A percentile compares a stretch with the other conserved stretches of the same genome.
Conservation (phyloP, 2,797 vertebrate species). For the Mormyrops attenuatus region DNA sequence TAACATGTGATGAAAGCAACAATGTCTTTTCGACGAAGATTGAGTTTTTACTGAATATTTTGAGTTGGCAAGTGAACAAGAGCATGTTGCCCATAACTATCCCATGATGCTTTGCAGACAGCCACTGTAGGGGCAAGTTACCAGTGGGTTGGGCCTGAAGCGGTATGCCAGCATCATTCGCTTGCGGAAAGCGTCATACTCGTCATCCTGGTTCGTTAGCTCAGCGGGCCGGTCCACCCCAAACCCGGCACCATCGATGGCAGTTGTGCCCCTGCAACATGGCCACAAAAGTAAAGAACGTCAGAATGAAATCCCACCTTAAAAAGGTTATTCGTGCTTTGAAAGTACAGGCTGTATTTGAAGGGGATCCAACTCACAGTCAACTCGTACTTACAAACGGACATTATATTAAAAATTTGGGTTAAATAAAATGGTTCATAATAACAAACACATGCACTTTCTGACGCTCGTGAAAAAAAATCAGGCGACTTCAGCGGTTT, state of each 20-base stretch:
- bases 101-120: neutral
- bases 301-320: neutral
- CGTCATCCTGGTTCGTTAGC: slow-evolving; percentile 79
- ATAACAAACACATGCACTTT: neutral
- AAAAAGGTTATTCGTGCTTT: neutral
- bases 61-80: neutral
- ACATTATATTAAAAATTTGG: neutral
- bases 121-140: slow-evolving; percentile 40
- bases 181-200: slow-evolving; percentile 93
- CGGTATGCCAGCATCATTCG: slow-evolving; percentile 97
- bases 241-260: slow-evolving; percentile 83
- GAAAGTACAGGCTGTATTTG: neutral
- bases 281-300: neutral
- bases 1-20: neutral
- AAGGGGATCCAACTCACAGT: neutral
- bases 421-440: neutral
- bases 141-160: slow-evolving; percentile 93
- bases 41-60: neutral
- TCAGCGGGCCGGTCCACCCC: slow-evolving; percentile 87
- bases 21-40: neutral
- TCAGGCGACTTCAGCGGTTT: neutral
- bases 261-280: slow-evolving; percentile 69
- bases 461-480: no score
- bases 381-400: neutral
- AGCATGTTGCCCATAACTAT: neutral